phyloP scores from a whole-genome alignment of 2,797 vertebrate species.

The Anisognathus igniventris region DNA sequence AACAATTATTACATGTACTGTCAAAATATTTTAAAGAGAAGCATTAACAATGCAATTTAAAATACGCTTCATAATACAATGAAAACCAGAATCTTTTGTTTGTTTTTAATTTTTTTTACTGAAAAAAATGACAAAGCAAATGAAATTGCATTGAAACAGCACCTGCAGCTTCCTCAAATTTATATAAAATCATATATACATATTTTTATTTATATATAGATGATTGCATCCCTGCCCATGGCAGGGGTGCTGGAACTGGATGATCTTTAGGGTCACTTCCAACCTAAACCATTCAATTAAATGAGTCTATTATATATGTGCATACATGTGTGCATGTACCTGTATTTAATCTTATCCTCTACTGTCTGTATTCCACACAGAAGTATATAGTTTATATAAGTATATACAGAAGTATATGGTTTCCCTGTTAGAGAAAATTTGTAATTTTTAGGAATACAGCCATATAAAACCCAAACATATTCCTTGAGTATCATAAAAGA shows the following conservation, averaged over 20 bases:
- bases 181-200: not conserved
- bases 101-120: accelerated
- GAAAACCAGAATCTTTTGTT: not conserved
- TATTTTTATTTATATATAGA: not conserved
- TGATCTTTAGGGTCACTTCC: not conserved
- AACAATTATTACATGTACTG: not conserved
- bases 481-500: not conserved
- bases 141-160: not conserved
- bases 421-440: not conserved
- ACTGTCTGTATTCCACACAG: not conserved
- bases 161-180: not conserved
- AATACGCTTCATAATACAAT: not conserved
- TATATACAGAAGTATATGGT: not conserved
- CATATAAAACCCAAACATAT: not conserved
- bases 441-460: not conserved
- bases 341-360: not conserved
- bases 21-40: not conserved
- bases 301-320: not conserved
- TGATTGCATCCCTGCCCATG: not conserved
- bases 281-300: not conserved
- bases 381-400: not conserved
- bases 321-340: not conserved
- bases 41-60: not conserved
- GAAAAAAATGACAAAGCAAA: not conserved
- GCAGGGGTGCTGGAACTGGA: not conserved